Percentiles rank a stretch among this genome's conserved stretches.
These are phyloP conservation scores for Ianthella basta DNA, from an alignment of 37 sponge, comb jelly and placozoan species.

Conservation along the genomic window DNA sequence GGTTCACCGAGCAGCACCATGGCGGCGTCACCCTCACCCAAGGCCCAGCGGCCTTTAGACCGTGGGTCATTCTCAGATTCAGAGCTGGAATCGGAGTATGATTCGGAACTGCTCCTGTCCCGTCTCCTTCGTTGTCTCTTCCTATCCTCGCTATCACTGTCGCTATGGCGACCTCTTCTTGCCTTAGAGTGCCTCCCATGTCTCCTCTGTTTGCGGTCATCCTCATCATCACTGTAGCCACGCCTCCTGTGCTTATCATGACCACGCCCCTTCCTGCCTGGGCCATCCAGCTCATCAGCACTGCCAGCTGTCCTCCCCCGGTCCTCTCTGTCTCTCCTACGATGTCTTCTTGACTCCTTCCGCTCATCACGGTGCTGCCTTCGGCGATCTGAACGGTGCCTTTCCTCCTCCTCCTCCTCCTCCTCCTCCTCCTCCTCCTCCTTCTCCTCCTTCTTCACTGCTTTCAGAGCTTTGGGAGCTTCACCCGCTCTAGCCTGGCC, in stretches of 20 bases:
- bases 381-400: neutral
- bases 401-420: neutral
- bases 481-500: no score
- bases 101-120: conserved; percentile 1
- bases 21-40: conserved; percentile 34
- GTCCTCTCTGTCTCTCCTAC: conserved; percentile 10
- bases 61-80: conserved; percentile 15
- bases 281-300: conserved; percentile 64
- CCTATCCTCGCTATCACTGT: conserved; percentile 31
- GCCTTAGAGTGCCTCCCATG: neutral
- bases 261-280: conserved; percentile 15
- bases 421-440: neutral
- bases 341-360: conserved; percentile 1
- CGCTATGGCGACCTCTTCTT: neutral
- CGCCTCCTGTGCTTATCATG: neutral
- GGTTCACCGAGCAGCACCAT: conserved; percentile 1
- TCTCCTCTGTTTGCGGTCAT: conserved; percentile 27
- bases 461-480: neutral
- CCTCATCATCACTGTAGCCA: neutral
- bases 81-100: conserved; percentile 24
- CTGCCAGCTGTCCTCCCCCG: conserved; percentile 29
- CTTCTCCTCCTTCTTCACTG: conserved; percentile 36
- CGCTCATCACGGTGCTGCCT: neutral
- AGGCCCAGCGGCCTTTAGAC: conserved; percentile 53
- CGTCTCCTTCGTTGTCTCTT: conserved; percentile 7